Evolutionary conservation across 2,113 vertebrate genomes (phyloP).

Genomic region (Pantherophis guttatus): DNA sequence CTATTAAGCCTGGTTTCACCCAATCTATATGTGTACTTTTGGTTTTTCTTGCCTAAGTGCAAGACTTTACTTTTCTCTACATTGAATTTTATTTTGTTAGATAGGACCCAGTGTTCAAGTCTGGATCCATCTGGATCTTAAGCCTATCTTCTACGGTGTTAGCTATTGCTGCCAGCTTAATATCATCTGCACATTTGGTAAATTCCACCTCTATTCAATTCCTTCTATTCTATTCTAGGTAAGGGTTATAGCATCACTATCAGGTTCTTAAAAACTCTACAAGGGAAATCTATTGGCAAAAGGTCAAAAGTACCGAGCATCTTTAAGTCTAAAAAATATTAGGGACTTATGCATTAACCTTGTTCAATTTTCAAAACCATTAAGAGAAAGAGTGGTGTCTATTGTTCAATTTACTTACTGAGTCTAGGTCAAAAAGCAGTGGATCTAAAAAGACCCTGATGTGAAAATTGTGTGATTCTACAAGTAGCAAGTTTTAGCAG

Average conservation of each 20-base stretch:
- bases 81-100: too few species aligned
- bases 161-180: too few species aligned
- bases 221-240: not conserved
- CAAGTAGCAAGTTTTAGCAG: constrained; percentile 55
- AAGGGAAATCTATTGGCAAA: not conserved
- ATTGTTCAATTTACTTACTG: not conserved
- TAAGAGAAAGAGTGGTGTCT: not conserved
- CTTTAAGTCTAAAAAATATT: not conserved
- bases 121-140: too few species aligned
- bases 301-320: not conserved
- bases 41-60: too few species aligned
- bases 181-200: too few species aligned
- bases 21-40: too few species aligned
- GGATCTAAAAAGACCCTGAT: not conserved
- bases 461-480: constrained; percentile 47
- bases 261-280: not conserved
- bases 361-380: not conserved
- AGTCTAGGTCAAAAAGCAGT: not conserved
- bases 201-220: too few species aligned
- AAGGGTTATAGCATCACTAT: not conserved
- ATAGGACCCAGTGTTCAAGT: too few species aligned
- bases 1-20: too few species aligned
- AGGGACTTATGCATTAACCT: not conserved
- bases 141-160: too few species aligned
- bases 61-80: too few species aligned